Evolutionary conservation across 2,113 vertebrate genomes (phyloP).

Genomic region (Campylomormyrus numenius): DNA sequence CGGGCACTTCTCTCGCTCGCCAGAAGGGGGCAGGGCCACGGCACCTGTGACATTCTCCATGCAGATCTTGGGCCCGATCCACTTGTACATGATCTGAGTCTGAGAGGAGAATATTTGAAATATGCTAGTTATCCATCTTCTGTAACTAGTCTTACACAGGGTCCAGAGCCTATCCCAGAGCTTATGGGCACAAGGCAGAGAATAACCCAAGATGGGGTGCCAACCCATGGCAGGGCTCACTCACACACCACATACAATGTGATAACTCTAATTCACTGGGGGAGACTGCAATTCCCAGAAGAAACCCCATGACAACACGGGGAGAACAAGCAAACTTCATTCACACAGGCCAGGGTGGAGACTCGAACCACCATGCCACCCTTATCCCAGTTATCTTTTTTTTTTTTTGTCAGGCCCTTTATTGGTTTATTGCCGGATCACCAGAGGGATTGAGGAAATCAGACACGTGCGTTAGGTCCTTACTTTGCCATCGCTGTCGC

Average conservation of each 20-base stretch:
- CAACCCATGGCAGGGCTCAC: neutral
- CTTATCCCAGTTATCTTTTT: neutral
- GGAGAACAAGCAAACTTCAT: neutral
- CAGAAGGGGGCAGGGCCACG: conserved; percentile 73
- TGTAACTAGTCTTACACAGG: neutral
- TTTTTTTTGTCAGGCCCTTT: neutral
- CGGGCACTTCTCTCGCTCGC: conserved; percentile 81
- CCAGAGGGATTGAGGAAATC: neutral
- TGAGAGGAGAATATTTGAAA: conserved; percentile 42
- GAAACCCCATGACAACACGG: neutral
- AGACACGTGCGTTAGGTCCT: conserved; percentile 7
- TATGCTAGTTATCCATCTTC: neutral
- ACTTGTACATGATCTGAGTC: conserved; percentile 89
- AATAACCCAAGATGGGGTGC: neutral
- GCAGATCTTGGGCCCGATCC: conserved; percentile 93
- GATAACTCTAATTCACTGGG: neutral
- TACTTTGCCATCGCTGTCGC: conserved; percentile 87
- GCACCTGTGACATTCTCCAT: conserved; percentile 68
- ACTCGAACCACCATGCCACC: neutral
- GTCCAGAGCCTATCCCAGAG: neutral
- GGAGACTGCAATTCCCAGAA: neutral
- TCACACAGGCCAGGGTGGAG: neutral
- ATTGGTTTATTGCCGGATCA: neutral
- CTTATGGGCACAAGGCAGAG: neutral
- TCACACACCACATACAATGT: neutral